Percentiles rank a stretch among this genome's conserved stretches.
phyloP scores from a whole-genome alignment of 1,140 invertebrate genomes.

The Chlorops oryzae region DNA sequence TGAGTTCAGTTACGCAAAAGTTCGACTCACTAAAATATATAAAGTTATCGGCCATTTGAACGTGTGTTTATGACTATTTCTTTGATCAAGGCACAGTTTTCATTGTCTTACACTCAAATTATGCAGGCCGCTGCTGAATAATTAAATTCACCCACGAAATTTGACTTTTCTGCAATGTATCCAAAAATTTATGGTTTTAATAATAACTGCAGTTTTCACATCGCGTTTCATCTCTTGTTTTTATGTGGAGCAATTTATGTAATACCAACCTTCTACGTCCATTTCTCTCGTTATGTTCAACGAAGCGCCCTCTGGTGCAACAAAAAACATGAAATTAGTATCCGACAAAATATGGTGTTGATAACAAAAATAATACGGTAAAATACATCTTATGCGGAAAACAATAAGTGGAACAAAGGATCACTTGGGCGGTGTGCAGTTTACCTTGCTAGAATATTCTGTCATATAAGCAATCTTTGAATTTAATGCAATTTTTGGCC shows the following conservation, averaged over 20 bases:
- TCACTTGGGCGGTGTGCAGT: neutral
- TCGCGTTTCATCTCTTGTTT: neutral
- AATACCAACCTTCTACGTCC: constrained; percentile 33
- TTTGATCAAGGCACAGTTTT: too few relatives aligned
- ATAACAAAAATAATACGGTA: constrained; percentile 1
- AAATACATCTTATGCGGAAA: constrained; percentile 1
- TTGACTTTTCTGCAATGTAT: too few relatives aligned
- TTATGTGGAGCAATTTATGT: neutral
- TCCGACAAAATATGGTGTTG: neutral
- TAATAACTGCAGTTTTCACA: too few relatives aligned
- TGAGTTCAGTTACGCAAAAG: too few relatives aligned
- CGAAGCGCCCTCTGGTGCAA: constrained; percentile 35
- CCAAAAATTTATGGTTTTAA: too few relatives aligned
- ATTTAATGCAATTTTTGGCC: neutral
- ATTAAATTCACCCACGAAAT: too few relatives aligned
- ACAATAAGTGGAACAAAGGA: constrained; percentile 1
- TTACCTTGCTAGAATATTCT: constrained; percentile 40
- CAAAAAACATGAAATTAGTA: neutral
- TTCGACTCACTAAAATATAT: too few relatives aligned
- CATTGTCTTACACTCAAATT: too few relatives aligned
- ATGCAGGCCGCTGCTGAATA: too few relatives aligned
- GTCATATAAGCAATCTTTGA: constrained; percentile 41
- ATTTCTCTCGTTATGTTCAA: constrained; percentile 43
- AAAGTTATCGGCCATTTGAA: too few relatives aligned
- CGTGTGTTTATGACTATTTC: too few relatives aligned